Base-by-base conservation (phyloP, 1,140 invertebrate species). In the Zophobas morio region DNA sequence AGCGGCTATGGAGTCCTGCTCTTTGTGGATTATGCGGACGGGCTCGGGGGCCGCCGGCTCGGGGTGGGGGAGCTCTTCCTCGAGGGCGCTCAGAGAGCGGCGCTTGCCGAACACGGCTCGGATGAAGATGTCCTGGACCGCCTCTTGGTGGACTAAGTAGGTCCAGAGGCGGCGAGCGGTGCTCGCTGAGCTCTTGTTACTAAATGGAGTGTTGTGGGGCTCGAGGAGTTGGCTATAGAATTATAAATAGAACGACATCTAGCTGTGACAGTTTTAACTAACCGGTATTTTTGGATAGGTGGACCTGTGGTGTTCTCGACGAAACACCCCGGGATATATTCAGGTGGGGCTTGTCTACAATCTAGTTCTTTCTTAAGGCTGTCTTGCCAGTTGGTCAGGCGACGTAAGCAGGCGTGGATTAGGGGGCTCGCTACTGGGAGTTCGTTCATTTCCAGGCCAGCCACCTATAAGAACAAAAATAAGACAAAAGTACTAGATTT, bases 21-120 rank as follows among this genome's bases (percentile, higher is more conserved):
- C 98, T 88, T 99, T 99, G 86, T 99, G 98, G 78, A 99, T 98
- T 78, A 99, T 97, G 75, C 97, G 91, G 74, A 99, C 96, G 49
- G 96, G 94, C 82, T 95, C 95, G 56, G 92, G 90, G 73, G 88
- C 85, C 77, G 87, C 86, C 66, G 78, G 81, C 53, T 80, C 85
- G 70, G 54, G 82, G 80, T 83, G 84, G 83, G 86, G 87, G 74
- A 86, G 81, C 60, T 80, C 87, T 70, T 89, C 88, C 42, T 89
- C 79, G 70, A 89, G 78, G 70, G 88, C 83, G 49, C 87, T 84
- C 51, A 89, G 78, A 6, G 88, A 89, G 46, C 89, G 84, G 74
- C 92, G 89, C 80, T 93, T 94, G 0, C 94, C 95, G 88, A 99
- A 99, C 77, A 99, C 95, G 80, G 97, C 96, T 66, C 96, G 91